A percentile compares a stretch with the other conserved stretches of the same genome.
Evolutionary conservation across 2,113 vertebrate species (phyloP).

Genomic region (Polypterus bichir): DNA sequence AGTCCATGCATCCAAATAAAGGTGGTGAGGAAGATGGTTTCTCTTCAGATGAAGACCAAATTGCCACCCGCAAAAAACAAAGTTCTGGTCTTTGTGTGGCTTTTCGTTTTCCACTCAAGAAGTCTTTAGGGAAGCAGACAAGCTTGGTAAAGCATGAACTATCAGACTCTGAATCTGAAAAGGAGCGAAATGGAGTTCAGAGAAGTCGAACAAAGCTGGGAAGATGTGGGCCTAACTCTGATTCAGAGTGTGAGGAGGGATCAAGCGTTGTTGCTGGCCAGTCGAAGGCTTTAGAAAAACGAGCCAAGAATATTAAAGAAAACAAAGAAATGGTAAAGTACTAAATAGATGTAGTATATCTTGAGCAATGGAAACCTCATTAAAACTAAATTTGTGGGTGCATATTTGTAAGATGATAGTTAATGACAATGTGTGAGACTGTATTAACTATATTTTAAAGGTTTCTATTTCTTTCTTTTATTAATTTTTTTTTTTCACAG

Average conservation of each 20-base stretch:
- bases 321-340: slow-evolving; percentile 87
- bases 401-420: too few species aligned
- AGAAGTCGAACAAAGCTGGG: slow-evolving; percentile 25
- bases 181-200: slow-evolving; percentile 14
- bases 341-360: too few species aligned
- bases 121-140: slow-evolving; percentile 31
- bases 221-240: slow-evolving; percentile 23
- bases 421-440: too few species aligned
- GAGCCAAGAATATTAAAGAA: slow-evolving; percentile 85
- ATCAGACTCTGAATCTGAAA: slow-evolving; percentile 18
- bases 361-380: too few species aligned
- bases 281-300: slow-evolving; percentile 53
- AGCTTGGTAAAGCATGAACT: slow-evolving; percentile 24
- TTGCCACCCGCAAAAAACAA: slow-evolving; percentile 38
- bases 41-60: slow-evolving; percentile 46
- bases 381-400: too few species aligned
- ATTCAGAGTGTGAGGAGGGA: slow-evolving; percentile 50
- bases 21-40: slow-evolving; percentile 43
- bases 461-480: background rate
- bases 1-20: slow-evolving; percentile 43
- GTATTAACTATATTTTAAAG: too few species aligned
- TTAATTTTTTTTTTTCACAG: slow-evolving; percentile 39
- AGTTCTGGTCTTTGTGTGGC: slow-evolving; percentile 71
- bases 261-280: slow-evolving; percentile 37
- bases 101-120: slow-evolving; percentile 74